A percentile compares a stretch with the other conserved stretches of the same genome.
These are phyloP conservation scores for Agrochola litura DNA, from an alignment of 2,888 invertebrate genomes.

Conservation along the genomic window DNA sequence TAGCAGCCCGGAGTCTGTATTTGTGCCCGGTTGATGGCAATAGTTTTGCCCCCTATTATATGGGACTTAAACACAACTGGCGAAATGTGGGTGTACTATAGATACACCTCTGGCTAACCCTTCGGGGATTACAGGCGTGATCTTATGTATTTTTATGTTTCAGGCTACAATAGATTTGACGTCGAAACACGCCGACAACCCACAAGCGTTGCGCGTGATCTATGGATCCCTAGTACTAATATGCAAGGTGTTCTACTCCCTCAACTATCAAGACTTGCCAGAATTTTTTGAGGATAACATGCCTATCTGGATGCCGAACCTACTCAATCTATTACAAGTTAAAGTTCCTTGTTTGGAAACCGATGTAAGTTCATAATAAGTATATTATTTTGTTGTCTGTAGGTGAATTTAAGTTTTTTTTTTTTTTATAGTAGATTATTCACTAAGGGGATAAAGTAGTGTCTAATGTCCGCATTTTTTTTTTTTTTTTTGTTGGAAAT, in stretches of 20 bases:
- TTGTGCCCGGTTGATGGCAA: background rate
- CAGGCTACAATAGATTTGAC: conserved; percentile 96
- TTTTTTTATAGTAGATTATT: too few species aligned
- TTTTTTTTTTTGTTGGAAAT: too few species aligned
- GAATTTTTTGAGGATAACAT: conserved; percentile 99
- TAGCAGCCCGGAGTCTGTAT: background rate
- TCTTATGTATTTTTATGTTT: conserved; percentile 64
- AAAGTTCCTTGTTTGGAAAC: conserved; percentile 95
- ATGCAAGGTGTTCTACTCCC: conserved; percentile 98
- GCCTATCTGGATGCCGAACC: conserved; percentile 98
- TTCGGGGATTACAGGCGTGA: background rate
- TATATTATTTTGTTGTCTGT: background rate
- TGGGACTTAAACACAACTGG: background rate
- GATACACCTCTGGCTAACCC: background rate
- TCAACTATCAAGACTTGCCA: conserved; percentile 99
- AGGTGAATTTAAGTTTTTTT: too few species aligned
- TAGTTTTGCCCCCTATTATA: background rate
- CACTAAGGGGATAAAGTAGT: too few species aligned
- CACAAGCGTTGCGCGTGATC: conserved; percentile 95
- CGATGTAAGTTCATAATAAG: conserved; percentile 78
- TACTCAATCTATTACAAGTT: conserved; percentile 94
- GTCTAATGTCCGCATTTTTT: too few species aligned
- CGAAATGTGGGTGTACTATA: background rate
- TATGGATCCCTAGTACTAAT: conserved; percentile 97
- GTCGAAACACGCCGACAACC: conserved; percentile 94